Evolutionary conservation across 1,140 invertebrate species (phyloP).

Genomic region (Uloborus diversus): DNA sequence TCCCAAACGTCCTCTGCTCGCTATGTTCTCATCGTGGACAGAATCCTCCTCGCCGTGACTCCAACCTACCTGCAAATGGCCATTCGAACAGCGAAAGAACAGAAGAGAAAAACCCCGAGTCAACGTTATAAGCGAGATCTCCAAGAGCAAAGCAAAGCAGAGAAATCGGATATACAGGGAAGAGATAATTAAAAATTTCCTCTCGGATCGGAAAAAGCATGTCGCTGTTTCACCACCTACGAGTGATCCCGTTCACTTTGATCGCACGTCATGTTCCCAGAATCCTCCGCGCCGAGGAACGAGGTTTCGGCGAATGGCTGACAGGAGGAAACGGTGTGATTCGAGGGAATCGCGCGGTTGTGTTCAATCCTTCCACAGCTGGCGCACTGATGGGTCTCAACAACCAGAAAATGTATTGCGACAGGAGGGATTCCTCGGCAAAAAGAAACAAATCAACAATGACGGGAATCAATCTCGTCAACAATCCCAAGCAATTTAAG

Average conservation of each 20-base stretch:
- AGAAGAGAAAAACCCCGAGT: neutral
- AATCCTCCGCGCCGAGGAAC: slow-evolving; percentile 37
- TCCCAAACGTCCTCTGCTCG: slow-evolving; percentile 21
- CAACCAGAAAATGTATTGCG: slow-evolving; percentile 33
- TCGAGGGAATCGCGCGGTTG: neutral
- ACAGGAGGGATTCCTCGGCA: slow-evolving; percentile 1
- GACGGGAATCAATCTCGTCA: slow-evolving; percentile 14
- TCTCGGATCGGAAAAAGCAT: neutral
- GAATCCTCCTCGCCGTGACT: neutral
- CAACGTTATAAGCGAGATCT: neutral
- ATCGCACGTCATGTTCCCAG: slow-evolving; percentile 1
- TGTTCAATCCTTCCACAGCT: neutral
- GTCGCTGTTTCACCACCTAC: slow-evolving; percentile 7
- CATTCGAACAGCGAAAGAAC: neutral
- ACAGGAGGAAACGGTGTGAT: slow-evolving; percentile 10
- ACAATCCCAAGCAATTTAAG: slow-evolving; percentile 28
- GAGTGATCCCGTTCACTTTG: slow-evolving; percentile 10
- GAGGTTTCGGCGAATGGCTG: slow-evolving; percentile 6
- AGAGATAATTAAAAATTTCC: neutral
- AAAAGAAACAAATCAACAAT: slow-evolving; percentile 23
- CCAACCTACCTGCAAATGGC: neutral
- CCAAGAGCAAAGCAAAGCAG: neutral
- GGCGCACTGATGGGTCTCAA: slow-evolving; percentile 9
- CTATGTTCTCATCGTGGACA: neutral
- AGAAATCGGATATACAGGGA: neutral